These are phyloP conservation scores for Sebastes aleutianus DNA, from an alignment of 2,797 vertebrate species.

Conservation along the genomic window DNA sequence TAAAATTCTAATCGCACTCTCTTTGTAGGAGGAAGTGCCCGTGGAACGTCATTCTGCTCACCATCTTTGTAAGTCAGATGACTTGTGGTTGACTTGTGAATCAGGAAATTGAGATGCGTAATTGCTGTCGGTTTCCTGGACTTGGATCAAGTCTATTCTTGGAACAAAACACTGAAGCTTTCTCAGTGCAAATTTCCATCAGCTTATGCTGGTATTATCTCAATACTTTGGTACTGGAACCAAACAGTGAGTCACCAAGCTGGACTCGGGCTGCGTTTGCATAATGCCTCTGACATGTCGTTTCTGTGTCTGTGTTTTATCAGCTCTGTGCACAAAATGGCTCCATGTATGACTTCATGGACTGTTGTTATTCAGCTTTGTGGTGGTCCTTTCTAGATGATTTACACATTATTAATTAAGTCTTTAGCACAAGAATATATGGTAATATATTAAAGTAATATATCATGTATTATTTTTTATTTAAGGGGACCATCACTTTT, in stretches of 20 bases:
- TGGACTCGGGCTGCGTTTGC: slow-evolving; percentile 3
- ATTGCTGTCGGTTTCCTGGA: slow-evolving; percentile 1
- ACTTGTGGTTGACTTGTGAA: not conserved
- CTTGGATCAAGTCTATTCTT: not conserved
- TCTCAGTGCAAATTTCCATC: not conserved
- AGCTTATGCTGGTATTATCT: not conserved
- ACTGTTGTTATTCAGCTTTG: not conserved
- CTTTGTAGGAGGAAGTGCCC: slow-evolving; percentile 91
- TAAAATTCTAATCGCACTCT: not conserved
- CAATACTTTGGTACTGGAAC: not conserved
- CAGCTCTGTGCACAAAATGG: not conserved
- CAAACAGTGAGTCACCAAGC: slow-evolving; percentile 3
- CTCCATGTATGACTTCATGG: not conserved
- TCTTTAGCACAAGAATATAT: not conserved
- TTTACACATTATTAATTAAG: too few relatives aligned
- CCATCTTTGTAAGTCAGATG: slow-evolving; percentile 88
- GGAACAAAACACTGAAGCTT: not conserved
- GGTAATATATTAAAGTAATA: not conserved
- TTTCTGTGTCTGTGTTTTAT: slow-evolving; percentile 11
- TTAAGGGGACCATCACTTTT: not conserved
- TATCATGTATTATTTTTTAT: not conserved
- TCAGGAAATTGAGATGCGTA: not conserved
- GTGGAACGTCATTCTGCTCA: slow-evolving; percentile 93
- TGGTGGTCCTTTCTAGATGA: not conserved
- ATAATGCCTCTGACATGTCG: not conserved